Percentiles rank a stretch among this genome's conserved stretches.
Conservation (phyloP, 2,888 invertebrate genomes). For the Habroteleia sp. region DNA sequence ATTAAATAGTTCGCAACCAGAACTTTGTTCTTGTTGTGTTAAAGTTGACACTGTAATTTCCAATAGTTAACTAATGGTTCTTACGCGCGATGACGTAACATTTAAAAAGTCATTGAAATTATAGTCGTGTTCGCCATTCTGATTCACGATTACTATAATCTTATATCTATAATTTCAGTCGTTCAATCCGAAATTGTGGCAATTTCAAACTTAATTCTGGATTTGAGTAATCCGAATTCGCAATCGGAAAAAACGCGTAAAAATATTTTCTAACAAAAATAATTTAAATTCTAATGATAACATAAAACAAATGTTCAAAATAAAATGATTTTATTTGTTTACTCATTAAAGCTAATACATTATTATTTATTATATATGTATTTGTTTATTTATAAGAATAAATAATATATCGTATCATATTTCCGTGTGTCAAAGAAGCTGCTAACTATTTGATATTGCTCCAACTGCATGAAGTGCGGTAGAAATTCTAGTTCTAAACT, state of each 20-base stretch:
- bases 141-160: conserved; percentile 25
- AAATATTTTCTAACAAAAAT: too few relatives aligned
- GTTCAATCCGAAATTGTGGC: not conserved
- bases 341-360: too few relatives aligned
- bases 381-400: not conserved
- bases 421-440: conserved; percentile 15
- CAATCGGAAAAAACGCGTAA: not conserved
- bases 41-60: conserved; percentile 30
- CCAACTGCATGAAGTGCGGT: conserved; percentile 14
- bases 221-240: not conserved
- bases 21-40: conserved; percentile 25
- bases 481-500: conserved; percentile 23
- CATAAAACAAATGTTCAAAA: too few relatives aligned
- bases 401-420: conserved; percentile 2
- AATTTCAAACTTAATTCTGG: conserved; percentile 2
- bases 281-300: too few relatives aligned
- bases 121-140: conserved; percentile 15
- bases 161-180: conserved; percentile 13
- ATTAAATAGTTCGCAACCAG: conserved; percentile 34
- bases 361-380: not conserved
- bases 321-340: too few relatives aligned
- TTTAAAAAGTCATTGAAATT: conserved; percentile 20
- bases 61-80: conserved; percentile 25
- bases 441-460: conserved; percentile 22
- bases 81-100: conserved; percentile 5